Conservation (phyloP, 2,888 invertebrate genomes). For the Rhagophthalmus giganteus region DNA sequence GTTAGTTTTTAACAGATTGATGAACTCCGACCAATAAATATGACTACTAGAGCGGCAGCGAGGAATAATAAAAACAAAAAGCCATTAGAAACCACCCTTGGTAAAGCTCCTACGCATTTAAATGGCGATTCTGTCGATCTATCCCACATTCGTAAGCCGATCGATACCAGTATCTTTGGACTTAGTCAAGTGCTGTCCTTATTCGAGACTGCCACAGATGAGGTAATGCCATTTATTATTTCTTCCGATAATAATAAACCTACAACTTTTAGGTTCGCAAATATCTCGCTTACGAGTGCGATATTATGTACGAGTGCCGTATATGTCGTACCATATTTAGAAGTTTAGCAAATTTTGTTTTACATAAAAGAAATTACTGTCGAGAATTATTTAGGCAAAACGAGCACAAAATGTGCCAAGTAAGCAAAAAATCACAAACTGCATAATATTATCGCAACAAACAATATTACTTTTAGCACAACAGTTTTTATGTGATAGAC, state of each 20-base stretch:
- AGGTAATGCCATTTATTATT: too few relatives aligned
- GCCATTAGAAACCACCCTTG: constrained; percentile 46
- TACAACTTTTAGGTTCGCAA: constrained; percentile 70
- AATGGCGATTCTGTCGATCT: constrained; percentile 46
- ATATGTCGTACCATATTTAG: constrained; percentile 85
- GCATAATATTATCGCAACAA: too few relatives aligned
- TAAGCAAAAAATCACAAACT: too few relatives aligned
- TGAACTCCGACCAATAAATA: too few relatives aligned
- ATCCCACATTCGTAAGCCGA: constrained; percentile 62
- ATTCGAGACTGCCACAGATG: constrained; percentile 74
- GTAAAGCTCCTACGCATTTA: constrained; percentile 40
- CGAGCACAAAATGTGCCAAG: neutral
- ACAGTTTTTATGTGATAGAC: too few relatives aligned
- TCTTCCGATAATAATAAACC: too few relatives aligned
- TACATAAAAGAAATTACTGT: constrained; percentile 87
- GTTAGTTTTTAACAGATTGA: too few relatives aligned
- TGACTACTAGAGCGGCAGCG: constrained; percentile 20
- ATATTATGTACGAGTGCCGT: constrained; percentile 86
- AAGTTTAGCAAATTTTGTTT: constrained; percentile 83
- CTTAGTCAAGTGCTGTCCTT: constrained; percentile 72
- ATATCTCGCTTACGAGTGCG: constrained; percentile 81
- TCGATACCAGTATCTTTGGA: constrained; percentile 69
- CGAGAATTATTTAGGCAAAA: constrained; percentile 57
- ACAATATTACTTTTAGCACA: too few relatives aligned
- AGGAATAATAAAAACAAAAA: constrained; percentile 42